Percentiles rank a stretch among this genome's conserved stretches.
phyloP scores from a whole-genome alignment of 2,888 invertebrate species.

The Cosmia trapezina region DNA sequence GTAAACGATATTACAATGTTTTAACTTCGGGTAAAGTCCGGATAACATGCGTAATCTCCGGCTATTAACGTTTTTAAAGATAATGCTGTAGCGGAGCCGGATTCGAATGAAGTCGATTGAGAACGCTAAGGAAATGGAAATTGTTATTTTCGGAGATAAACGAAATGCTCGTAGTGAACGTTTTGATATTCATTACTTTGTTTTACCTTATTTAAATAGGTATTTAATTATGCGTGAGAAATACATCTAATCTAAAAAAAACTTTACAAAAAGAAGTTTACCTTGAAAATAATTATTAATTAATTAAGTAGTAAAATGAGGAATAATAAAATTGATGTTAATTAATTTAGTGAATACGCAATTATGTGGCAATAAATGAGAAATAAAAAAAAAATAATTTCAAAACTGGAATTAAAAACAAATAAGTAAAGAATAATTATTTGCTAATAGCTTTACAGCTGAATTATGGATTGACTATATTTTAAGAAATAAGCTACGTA shows the following conservation, averaged over 20 bases:
- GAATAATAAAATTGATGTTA: neutral
- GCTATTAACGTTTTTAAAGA: slow-evolving; percentile 54
- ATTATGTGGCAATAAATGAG: neutral
- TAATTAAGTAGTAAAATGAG: neutral
- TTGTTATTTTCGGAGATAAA: slow-evolving; percentile 35
- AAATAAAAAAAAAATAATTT: neutral
- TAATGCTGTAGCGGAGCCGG: slow-evolving; percentile 31
- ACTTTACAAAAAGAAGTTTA: neutral
- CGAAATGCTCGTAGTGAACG: slow-evolving; percentile 27
- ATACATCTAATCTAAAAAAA: neutral
- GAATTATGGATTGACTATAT: slow-evolving; percentile 5
- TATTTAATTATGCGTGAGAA: neutral
- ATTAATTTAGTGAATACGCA: neutral
- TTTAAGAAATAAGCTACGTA: neutral
- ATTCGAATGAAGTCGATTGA: slow-evolving; percentile 37
- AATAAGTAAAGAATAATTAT: too few relatives aligned
- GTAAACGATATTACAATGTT: slow-evolving; percentile 42
- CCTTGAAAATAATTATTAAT: neutral
- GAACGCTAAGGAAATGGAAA: slow-evolving; percentile 42
- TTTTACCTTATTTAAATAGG: neutral
- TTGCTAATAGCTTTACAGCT: neutral
- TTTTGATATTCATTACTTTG: slow-evolving; percentile 3
- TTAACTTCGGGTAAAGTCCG: slow-evolving; percentile 33
- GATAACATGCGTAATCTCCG: slow-evolving; percentile 50
- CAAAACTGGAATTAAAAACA: neutral